Percentiles rank a stretch among this genome's conserved stretches.
Evolutionary conservation across 30 jellyfish, hydroid and myxozoan genomes (phyloP).

Genomic region (Chrysaora quinquecirrha): DNA sequence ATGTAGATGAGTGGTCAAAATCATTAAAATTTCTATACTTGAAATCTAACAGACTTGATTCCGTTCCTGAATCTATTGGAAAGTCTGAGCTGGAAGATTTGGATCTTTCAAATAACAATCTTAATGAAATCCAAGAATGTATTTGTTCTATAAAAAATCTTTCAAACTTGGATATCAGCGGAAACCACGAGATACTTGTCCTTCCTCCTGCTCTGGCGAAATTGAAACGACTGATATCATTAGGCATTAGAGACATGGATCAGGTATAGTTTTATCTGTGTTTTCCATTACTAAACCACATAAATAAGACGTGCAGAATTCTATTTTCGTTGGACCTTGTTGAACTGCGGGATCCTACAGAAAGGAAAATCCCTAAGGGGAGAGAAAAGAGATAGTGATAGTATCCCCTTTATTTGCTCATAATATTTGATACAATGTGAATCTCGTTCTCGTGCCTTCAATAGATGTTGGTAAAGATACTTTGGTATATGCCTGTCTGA

Average conservation of each 20-base stretch:
- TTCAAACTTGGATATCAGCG: slow-evolving; percentile 62
- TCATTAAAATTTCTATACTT: slow-evolving; percentile 63
- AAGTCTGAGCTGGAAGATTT: slow-evolving; percentile 61
- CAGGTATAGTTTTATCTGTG: too few species aligned
- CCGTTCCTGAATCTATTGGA: slow-evolving; percentile 52
- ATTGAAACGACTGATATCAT: slow-evolving; percentile 42
- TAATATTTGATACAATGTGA: too few species aligned
- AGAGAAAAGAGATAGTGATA: too few species aligned
- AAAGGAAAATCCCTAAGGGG: too few species aligned
- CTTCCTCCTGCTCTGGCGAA: slow-evolving; percentile 84
- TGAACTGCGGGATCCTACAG: too few species aligned
- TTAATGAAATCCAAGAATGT: slow-evolving; percentile 44
- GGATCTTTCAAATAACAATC: slow-evolving; percentile 63
- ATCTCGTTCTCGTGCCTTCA: too few species aligned
- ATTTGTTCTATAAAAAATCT: slow-evolving; percentile 62
- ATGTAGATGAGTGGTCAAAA: slow-evolving; percentile 72
- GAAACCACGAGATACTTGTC: slow-evolving; percentile 54
- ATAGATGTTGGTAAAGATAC: too few species aligned
- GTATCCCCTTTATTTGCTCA: too few species aligned
- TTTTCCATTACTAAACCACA: too few species aligned
- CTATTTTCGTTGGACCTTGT: too few species aligned
- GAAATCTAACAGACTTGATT: slow-evolving; percentile 31
- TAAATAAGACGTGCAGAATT: too few species aligned
- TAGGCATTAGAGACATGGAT: slow-evolving; percentile 58
- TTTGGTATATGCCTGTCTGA: too few species aligned